A percentile compares a stretch with the other conserved stretches of the same genome.
Conservation (phyloP, 2,888 invertebrate species). For the Dicycla oo region DNA sequence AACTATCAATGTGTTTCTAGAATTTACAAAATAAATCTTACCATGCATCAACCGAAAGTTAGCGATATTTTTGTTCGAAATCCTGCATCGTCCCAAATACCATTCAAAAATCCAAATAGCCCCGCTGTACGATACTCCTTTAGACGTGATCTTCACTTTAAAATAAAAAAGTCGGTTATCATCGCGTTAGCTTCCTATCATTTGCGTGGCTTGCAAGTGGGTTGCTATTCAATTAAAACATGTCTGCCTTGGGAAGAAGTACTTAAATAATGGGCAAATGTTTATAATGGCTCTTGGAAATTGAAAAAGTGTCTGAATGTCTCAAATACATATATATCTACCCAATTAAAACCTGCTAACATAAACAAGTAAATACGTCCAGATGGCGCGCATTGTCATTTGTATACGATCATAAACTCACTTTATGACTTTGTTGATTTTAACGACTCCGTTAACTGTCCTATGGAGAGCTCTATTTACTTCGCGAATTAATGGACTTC, state of each 20-base stretch:
- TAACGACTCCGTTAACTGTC: slow-evolving; percentile 49
- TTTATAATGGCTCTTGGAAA: background rate
- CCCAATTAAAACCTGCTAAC: slow-evolving; percentile 15
- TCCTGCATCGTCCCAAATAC: too few relatives aligned
- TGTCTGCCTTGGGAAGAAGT: background rate
- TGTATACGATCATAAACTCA: slow-evolving; percentile 49
- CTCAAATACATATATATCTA: background rate
- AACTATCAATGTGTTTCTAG: too few relatives aligned
- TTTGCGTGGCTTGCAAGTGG: background rate
- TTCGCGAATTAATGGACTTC: slow-evolving; percentile 51
- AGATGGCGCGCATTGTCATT: slow-evolving; percentile 55
- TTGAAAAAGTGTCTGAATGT: background rate
- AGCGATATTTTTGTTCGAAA: too few relatives aligned
- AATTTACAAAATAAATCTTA: too few relatives aligned
- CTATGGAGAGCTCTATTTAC: slow-evolving; percentile 55
- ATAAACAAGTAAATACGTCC: slow-evolving; percentile 34
- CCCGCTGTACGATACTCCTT: too few relatives aligned
- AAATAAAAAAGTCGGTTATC: too few relatives aligned
- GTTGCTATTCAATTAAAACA: background rate
- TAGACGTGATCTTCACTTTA: too few relatives aligned
- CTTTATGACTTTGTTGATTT: slow-evolving; percentile 50
- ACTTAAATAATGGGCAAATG: background rate
- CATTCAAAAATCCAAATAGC: too few relatives aligned
- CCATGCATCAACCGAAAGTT: too few relatives aligned
- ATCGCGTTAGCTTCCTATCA: background rate